A percentile compares a stretch with the other conserved stretches of the same genome.
Conservation (phyloP, 1,140 invertebrate species). For the Ylistrum balloti region DNA sequence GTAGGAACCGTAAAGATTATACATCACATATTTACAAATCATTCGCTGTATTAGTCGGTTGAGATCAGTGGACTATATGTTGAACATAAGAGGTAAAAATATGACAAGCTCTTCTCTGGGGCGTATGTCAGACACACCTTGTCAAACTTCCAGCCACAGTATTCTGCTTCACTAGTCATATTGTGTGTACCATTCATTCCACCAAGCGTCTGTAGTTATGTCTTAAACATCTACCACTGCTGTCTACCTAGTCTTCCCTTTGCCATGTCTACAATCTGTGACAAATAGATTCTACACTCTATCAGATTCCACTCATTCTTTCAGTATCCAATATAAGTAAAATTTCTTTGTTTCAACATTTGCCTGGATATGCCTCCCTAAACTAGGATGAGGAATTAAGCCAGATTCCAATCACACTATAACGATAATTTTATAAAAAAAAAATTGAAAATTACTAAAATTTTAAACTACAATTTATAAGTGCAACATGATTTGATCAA, state of each 20-base stretch:
- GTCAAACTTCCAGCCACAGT: not conserved
- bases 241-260: not conserved
- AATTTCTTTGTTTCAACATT: too few species aligned
- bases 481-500: too few species aligned
- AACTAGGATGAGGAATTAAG: too few species aligned
- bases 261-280: not conserved
- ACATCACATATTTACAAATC: slow-evolving; percentile 13
- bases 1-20: not conserved
- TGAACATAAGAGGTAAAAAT: not conserved
- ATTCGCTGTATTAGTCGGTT: not conserved
- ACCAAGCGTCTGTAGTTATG: not conserved
- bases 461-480: too few species aligned
- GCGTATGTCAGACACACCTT: not conserved
- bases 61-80: not conserved
- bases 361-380: too few species aligned
- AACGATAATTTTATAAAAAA: too few species aligned
- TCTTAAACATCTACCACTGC: not conserved
- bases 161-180: not conserved
- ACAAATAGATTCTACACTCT: not conserved
- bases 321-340: too few species aligned
- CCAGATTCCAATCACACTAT: too few species aligned
- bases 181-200: not conserved
- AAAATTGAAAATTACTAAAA: too few species aligned
- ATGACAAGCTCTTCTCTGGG: not conserved
- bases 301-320: too few species aligned